Conservation (phyloP, 2,797 vertebrate species). For the Gambusia yucatana region DNA sequence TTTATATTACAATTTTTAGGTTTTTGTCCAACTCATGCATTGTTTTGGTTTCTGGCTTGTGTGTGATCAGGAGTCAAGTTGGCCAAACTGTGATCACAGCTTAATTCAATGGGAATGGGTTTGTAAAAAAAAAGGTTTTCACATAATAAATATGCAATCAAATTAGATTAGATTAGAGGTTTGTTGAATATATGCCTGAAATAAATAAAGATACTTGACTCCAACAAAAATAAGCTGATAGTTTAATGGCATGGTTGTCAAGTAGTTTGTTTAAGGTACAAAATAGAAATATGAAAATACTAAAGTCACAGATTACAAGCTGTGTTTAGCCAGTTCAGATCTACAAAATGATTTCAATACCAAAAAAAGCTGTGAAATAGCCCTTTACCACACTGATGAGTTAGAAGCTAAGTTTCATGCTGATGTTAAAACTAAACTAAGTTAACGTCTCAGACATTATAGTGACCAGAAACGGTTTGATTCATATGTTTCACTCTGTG, state of each 20-base stretch:
- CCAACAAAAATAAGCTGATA: neutral
- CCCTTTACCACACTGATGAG: neutral
- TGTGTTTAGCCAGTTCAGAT: neutral
- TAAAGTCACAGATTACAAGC: neutral
- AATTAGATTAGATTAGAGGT: neutral
- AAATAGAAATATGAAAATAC: neutral
- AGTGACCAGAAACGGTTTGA: neutral
- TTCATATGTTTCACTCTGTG: neutral
- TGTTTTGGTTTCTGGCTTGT: neutral
- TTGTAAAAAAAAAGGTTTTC: neutral
- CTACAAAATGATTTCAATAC: neutral
- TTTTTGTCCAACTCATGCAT: neutral
- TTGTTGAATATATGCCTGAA: neutral
- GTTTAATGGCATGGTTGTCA: neutral
- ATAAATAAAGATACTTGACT: neutral
- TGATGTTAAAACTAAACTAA: too few relatives aligned
- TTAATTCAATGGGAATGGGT: neutral
- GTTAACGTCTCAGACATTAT: neutral
- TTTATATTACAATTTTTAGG: too few relatives aligned
- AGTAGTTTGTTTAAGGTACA: neutral
- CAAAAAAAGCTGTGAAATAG: neutral
- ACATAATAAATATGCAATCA: neutral
- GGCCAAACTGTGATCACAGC: neutral
- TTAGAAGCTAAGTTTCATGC: neutral
- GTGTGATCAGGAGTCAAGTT: neutral